Percentiles rank a stretch among this genome's conserved stretches.
Conservation (phyloP, 2,888 invertebrate genomes). For the Rhynchonema sp. region DNA sequence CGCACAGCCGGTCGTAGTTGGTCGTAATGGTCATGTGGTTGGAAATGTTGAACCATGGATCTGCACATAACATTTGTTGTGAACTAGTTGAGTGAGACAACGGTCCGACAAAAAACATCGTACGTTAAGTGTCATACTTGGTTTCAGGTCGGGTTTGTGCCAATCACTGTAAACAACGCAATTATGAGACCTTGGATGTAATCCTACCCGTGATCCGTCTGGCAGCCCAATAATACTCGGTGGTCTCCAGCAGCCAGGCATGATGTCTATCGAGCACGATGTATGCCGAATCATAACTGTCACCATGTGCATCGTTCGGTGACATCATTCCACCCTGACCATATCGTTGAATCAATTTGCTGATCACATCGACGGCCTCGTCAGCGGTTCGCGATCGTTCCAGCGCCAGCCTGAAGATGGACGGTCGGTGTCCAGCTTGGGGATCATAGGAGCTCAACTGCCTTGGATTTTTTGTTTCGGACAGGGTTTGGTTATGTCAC, state of each 20-base stretch:
- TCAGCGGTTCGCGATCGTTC: not conserved
- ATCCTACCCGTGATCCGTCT: not conserved
- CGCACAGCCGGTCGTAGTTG: not conserved
- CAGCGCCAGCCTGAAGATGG: not conserved
- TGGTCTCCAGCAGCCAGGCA: not conserved
- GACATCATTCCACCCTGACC: not conserved
- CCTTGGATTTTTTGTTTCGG: no score
- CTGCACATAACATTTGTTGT: not conserved
- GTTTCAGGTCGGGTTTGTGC: no score
- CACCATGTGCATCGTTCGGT: not conserved
- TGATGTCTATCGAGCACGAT: not conserved
- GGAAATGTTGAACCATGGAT: not conserved
- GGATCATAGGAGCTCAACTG: no score
- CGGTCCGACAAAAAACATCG: no score
- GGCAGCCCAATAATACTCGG: not conserved
- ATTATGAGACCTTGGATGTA: not conserved
- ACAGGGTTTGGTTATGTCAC: no score
- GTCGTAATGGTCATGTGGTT: conserved; percentile 1
- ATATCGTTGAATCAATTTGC: not conserved
- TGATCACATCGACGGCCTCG: not conserved
- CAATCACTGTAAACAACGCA: not conserved
- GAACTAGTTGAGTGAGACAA: no score
- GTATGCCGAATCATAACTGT: not conserved
- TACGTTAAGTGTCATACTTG: no score
- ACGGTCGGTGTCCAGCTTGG: no score